A percentile compares a stretch with the other conserved stretches of the same genome.
Conservation (phyloP, 2,888 invertebrate species). For the Agrochola macilenta region DNA sequence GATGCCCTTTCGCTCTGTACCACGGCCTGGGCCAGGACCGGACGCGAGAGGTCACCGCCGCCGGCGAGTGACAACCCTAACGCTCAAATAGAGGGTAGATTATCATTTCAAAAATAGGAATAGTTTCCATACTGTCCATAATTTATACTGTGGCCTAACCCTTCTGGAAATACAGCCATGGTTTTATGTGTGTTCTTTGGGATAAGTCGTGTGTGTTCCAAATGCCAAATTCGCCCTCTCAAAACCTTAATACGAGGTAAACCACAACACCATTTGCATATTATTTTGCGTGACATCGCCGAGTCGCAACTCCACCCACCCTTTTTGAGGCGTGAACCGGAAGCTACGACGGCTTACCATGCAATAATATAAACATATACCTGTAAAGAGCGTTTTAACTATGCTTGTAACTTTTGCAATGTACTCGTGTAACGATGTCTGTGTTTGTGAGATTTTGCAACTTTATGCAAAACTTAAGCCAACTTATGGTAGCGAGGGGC, state of each 20-base stretch:
- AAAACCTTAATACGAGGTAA: slow-evolving; percentile 1
- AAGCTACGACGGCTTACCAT: slow-evolving; percentile 40
- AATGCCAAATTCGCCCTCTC: not conserved
- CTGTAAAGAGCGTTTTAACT: too few relatives aligned
- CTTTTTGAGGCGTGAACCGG: slow-evolving; percentile 50
- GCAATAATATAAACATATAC: slow-evolving; percentile 11
- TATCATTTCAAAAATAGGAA: too few relatives aligned
- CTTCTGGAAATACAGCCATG: not conserved
- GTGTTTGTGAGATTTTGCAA: not conserved
- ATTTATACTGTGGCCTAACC: too few relatives aligned
- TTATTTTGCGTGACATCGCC: slow-evolving; percentile 46
- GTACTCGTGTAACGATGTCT: not conserved
- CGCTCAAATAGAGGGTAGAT: too few relatives aligned
- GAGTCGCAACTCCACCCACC: slow-evolving; percentile 2
- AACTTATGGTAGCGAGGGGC: not conserved
- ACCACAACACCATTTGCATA: slow-evolving; percentile 33
- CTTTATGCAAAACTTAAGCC: not conserved
- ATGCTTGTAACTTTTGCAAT: too few relatives aligned
- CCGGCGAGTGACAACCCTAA: too few relatives aligned
- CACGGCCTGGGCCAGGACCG: too few relatives aligned
- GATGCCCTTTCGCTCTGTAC: too few relatives aligned
- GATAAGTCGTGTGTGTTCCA: not conserved
- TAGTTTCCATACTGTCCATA: too few relatives aligned
- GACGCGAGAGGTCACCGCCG: too few relatives aligned
- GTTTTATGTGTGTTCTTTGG: not conserved